Conservation (phyloP, 2,888 invertebrate genomes). For the Drosophila leonis region DNA sequence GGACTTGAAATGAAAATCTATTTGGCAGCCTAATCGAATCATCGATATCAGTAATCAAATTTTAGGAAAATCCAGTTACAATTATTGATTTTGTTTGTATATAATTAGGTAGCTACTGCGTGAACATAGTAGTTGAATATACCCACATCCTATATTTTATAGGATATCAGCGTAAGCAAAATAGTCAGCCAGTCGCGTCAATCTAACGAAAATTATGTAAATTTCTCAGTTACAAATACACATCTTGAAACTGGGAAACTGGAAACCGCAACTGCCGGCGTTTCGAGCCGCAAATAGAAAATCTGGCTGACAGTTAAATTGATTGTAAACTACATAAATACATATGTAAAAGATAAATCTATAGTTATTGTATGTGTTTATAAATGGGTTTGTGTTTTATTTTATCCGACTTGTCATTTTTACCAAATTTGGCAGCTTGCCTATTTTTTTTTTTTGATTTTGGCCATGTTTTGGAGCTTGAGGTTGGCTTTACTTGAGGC, state of each 20-base stretch:
- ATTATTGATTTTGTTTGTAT: too few relatives aligned
- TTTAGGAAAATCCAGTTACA: too few relatives aligned
- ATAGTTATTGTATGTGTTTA: slow-evolving; percentile 35
- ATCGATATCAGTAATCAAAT: background rate
- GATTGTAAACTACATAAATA: slow-evolving; percentile 66
- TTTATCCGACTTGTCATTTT: slow-evolving; percentile 54
- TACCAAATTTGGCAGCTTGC: slow-evolving; percentile 66
- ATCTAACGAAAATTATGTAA: slow-evolving; percentile 71
- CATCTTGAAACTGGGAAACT: slow-evolving; percentile 52
- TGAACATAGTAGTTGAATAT: background rate
- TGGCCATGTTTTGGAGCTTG: slow-evolving; percentile 14
- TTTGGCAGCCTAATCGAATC: background rate
- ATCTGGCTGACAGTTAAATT: slow-evolving; percentile 73
- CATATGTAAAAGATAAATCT: slow-evolving; percentile 55
- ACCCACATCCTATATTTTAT: background rate
- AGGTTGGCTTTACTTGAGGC: slow-evolving; percentile 35
- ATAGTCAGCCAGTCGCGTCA: slow-evolving; percentile 37
- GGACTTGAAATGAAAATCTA: background rate
- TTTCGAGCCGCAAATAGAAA: slow-evolving; percentile 58
- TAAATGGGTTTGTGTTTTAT: slow-evolving; percentile 18
- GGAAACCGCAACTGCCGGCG: slow-evolving; percentile 41
- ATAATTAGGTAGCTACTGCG: too few relatives aligned
- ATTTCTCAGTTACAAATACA: slow-evolving; percentile 48
- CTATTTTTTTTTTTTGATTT: slow-evolving; percentile 5
- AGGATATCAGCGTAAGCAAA: slow-evolving; percentile 21